These are phyloP conservation scores for Poecile montanus DNA, from an alignment of 2,797 vertebrate species.

Conservation along the genomic window DNA sequence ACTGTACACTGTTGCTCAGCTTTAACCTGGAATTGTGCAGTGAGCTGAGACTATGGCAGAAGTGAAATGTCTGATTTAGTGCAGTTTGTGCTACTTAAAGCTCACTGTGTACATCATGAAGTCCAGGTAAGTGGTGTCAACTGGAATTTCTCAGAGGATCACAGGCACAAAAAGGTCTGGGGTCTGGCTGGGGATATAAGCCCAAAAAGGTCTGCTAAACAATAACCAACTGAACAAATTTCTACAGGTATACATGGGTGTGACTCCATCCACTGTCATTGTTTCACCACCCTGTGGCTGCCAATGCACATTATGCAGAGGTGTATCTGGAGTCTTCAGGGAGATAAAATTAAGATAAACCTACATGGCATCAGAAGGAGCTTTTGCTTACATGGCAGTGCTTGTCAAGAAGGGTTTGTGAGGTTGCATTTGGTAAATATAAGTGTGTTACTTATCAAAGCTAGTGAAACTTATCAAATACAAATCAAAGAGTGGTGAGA, in stretches of 20 bases:
- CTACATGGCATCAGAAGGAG: not conserved
- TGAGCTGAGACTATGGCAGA: not conserved
- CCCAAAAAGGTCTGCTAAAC: not conserved
- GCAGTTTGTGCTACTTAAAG: not conserved
- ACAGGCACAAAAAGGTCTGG: not conserved
- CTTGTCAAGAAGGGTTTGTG: not conserved
- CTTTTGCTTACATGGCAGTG: not conserved
- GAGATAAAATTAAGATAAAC: not conserved
- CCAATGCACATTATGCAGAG: not conserved
- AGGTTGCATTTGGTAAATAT: not conserved
- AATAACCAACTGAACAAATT: not conserved
- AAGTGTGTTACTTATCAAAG: not conserved
- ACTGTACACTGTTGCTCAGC: not conserved
- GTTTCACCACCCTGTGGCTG: not conserved
- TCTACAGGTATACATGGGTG: not conserved
- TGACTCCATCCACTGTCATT: not conserved
- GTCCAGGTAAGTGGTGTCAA: not conserved
- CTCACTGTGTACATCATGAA: fast-evolving
- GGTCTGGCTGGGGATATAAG: fast-evolving
- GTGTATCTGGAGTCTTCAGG: not conserved
- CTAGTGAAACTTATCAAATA: not conserved
- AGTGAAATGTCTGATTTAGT: not conserved
- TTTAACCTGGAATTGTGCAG: not conserved
- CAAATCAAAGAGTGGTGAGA: not conserved
- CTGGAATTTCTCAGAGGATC: not conserved